Conservation (phyloP, 2,797 vertebrate genomes). For the Kryptolebias ocellatus region DNA sequence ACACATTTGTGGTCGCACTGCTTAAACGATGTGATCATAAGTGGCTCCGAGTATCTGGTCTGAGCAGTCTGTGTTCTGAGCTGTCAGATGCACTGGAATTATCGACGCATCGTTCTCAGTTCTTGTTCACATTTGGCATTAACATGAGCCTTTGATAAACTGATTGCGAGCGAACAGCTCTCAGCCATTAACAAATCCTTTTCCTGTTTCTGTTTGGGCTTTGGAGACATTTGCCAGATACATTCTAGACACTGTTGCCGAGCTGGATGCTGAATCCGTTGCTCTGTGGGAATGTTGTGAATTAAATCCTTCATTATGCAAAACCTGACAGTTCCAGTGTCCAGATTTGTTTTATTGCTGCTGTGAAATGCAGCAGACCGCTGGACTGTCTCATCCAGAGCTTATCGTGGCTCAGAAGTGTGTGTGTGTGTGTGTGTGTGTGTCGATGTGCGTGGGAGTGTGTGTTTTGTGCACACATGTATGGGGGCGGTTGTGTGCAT, state of each 20-base stretch:
- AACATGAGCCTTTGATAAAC: background rate
- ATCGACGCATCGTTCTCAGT: background rate
- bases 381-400: conserved; percentile 16
- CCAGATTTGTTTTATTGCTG: background rate
- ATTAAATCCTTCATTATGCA: background rate
- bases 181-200: background rate
- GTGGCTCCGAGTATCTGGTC: background rate
- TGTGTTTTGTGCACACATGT: background rate
- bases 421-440: conserved; percentile 12
- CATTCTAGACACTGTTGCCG: background rate
- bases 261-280: background rate
- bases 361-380: conserved; percentile 28
- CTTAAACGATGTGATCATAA: background rate
- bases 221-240: background rate
- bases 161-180: background rate
- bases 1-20: background rate
- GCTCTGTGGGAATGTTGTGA: background rate
- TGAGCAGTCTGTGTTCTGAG: conserved; percentile 1
- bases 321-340: background rate
- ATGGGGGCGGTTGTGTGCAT: conserved; percentile 34
- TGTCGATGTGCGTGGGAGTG: conserved; percentile 5
- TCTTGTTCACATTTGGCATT: background rate
- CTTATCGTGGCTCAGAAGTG: conserved; percentile 24
- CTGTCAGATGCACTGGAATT: background rate
- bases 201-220: conserved; percentile 1